Percentiles rank a stretch among this genome's conserved stretches.
Conservation (phyloP, 2,113 vertebrate species). For the Pluvianellus socialis region DNA sequence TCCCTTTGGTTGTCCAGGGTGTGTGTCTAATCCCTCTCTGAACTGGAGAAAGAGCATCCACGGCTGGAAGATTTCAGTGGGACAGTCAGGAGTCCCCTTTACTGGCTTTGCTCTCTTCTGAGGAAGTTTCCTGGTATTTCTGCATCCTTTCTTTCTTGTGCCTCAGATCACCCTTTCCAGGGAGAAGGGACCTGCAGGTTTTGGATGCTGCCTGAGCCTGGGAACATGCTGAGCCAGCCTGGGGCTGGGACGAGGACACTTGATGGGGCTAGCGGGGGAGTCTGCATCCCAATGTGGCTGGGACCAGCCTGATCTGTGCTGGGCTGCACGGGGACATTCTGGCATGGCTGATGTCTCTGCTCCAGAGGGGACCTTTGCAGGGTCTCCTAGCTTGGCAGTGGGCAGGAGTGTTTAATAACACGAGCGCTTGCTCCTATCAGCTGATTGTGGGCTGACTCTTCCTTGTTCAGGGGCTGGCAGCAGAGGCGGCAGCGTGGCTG, state of each 20-base stretch:
- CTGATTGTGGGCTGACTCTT: constrained; percentile 73
- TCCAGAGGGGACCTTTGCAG: background rate
- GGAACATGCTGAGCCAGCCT: background rate
- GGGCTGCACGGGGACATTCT: background rate
- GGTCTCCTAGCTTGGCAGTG: background rate
- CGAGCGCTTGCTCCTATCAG: constrained; percentile 63
- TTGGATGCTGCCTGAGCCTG: background rate
- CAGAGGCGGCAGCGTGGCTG: background rate
- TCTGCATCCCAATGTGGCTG: background rate
- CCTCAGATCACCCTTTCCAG: background rate
- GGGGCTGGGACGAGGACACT: background rate
- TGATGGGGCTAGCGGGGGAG: background rate
- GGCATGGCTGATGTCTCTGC: background rate
- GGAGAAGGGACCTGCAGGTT: background rate
- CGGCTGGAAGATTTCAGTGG: background rate
- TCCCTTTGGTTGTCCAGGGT: background rate
- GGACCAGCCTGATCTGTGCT: background rate
- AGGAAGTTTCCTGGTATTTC: background rate
- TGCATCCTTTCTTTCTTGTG: background rate
- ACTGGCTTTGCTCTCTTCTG: background rate
- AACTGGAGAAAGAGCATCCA: background rate
- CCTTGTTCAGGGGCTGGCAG: background rate
- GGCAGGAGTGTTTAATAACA: constrained; percentile 55
- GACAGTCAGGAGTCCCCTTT: background rate
- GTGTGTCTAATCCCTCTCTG: background rate